A percentile compares a stretch with the other conserved stretches of the same genome.
Conservation (phyloP, 2,797 vertebrate genomes). For the Vespertilio murinus region DNA sequence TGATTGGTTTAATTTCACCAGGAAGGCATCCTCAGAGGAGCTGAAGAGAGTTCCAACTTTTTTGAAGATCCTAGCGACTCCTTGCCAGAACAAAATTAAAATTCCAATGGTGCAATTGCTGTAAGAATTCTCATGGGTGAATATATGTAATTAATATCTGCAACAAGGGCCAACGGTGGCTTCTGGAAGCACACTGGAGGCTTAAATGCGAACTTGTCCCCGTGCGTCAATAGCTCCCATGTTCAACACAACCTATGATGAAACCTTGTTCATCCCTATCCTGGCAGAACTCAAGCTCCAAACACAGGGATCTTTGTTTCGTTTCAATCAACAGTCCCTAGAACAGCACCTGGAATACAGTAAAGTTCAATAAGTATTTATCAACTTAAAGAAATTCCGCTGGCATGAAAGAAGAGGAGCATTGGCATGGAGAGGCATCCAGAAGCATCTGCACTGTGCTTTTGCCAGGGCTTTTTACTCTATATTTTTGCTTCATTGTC, state of each 20-base stretch:
- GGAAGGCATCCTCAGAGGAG: not conserved
- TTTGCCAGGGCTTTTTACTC: not conserved
- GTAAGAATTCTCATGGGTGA: not conserved
- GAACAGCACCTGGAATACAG: not conserved
- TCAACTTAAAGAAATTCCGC: not conserved
- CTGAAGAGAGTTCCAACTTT: not conserved
- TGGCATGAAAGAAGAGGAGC: not conserved
- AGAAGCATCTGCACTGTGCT: not conserved
- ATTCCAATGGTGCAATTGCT: not conserved
- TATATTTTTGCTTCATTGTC: not conserved
- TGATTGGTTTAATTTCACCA: not conserved
- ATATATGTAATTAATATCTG: not conserved
- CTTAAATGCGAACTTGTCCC: not conserved
- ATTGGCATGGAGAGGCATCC: not conserved
- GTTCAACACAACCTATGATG: not conserved
- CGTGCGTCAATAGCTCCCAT: not conserved
- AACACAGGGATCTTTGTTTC: not conserved
- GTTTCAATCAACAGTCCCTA: not conserved
- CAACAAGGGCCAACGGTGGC: not conserved
- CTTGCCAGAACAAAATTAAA: not conserved
- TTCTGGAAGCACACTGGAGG: not conserved
- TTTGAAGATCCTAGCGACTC: not conserved
- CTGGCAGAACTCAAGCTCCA: not conserved
- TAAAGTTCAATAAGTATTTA: not conserved
- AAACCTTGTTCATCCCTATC: not conserved